Evolutionary conservation across 2,888 invertebrate genomes (phyloP).

Genomic region (Acanthacorydalis orientalis): DNA sequence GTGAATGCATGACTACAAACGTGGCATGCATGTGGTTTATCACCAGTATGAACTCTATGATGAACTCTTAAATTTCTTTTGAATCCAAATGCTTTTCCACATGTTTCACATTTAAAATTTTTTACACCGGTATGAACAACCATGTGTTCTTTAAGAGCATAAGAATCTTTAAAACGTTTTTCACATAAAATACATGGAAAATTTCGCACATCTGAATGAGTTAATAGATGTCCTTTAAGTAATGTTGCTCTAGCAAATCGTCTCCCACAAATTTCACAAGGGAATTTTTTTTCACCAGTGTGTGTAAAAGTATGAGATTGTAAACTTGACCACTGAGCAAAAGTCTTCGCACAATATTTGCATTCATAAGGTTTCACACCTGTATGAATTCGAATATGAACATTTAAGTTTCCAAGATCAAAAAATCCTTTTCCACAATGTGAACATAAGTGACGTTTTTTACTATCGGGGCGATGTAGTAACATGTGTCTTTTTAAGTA

Average conservation of each 20-base stretch:
- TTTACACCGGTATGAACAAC: constrained; percentile 12
- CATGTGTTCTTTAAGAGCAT: constrained; percentile 15
- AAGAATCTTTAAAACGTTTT: constrained; percentile 13
- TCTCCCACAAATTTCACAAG: constrained; percentile 24
- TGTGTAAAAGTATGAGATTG: constrained; percentile 21
- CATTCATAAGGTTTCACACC: constrained; percentile 14
- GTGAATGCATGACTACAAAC: constrained; percentile 36
- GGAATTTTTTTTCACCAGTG: constrained; percentile 33
- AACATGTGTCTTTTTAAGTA: too few relatives aligned
- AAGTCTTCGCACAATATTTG: constrained; percentile 15
- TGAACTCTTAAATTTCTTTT: constrained; percentile 33
- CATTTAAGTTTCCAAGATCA: constrained; percentile 11
- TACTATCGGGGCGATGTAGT: too few relatives aligned
- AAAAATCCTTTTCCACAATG: constrained; percentile 14
- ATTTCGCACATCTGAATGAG: constrained; percentile 11
- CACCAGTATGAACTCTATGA: constrained; percentile 34
- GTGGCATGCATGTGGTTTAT: constrained; percentile 32
- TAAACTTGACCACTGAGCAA: constrained; percentile 9
- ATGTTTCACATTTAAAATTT: constrained; percentile 23
- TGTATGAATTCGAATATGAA: constrained; percentile 13
- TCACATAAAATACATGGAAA: constrained; percentile 13
- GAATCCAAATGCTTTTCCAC: constrained; percentile 35
- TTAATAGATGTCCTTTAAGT: constrained; percentile 12
- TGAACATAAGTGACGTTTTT: constrained; percentile 7
- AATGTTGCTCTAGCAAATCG: constrained; percentile 12